These are phyloP conservation scores for Leuciscus waleckii DNA, from an alignment of 2,797 vertebrate genomes.

Conservation along the genomic window DNA sequence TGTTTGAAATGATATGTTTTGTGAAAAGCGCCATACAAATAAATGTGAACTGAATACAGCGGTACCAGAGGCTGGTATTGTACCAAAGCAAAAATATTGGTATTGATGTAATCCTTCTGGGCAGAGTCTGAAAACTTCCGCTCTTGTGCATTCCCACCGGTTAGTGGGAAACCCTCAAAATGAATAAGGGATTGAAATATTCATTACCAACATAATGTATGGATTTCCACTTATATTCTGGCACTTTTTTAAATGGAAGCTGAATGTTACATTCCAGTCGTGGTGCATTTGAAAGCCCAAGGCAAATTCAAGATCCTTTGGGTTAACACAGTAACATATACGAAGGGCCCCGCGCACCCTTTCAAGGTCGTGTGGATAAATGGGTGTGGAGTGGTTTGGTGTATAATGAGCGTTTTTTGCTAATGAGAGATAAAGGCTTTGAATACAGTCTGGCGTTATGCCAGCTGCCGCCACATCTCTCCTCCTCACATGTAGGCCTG, in stretches of 20 bases:
- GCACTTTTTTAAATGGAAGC: neutral
- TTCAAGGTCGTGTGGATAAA: constrained; percentile 81
- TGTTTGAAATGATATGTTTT: too few species aligned
- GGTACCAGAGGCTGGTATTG: constrained; percentile 2
- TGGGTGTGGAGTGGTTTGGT: constrained; percentile 62
- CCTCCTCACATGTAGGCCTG: constrained; percentile 73
- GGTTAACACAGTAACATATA: constrained; percentile 33
- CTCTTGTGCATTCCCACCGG: constrained; percentile 3
- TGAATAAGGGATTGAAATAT: neutral
- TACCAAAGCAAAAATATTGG: neutral
- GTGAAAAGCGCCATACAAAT: too few species aligned
- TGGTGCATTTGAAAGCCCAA: neutral
- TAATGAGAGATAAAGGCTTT: constrained; percentile 83
- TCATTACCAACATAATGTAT: constrained; percentile 7
- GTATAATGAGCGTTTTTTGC: constrained; percentile 75
- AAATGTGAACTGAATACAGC: neutral
- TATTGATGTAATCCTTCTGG: constrained; percentile 13
- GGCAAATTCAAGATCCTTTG: neutral
- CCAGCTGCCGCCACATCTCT: constrained; percentile 72
- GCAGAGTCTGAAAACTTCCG: neutral
- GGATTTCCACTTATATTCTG: neutral
- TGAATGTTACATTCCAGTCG: neutral
- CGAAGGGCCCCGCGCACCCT: constrained; percentile 74
- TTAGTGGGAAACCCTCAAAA: constrained; percentile 4
- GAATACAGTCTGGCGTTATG: constrained; percentile 75